Percentiles rank a stretch among this genome's conserved stretches.
phyloP scores from a whole-genome alignment of 2,113 vertebrate genomes.

The Rhea americana region DNA sequence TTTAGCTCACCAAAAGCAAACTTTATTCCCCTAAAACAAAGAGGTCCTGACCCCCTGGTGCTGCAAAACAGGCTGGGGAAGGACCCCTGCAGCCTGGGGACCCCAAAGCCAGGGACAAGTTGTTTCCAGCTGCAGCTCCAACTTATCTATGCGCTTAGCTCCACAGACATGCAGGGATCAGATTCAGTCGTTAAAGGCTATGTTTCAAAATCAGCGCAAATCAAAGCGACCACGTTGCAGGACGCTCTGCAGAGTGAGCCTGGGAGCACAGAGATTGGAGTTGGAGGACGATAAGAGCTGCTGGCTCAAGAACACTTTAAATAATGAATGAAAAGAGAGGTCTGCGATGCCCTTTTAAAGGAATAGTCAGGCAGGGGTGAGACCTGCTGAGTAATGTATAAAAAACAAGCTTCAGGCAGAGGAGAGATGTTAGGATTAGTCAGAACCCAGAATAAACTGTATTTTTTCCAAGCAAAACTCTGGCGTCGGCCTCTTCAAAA shows the following conservation, averaged over 20 bases:
- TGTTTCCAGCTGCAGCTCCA: neutral
- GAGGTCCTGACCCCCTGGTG: neutral
- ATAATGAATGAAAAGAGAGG: conserved; percentile 44
- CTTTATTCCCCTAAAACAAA: neutral
- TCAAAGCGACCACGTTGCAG: neutral
- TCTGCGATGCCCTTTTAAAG: conserved; percentile 69
- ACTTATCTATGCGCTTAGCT: neutral
- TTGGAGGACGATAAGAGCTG: neutral
- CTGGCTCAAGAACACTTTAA: conserved; percentile 17
- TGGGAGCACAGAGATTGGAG: neutral
- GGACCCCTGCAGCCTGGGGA: accelerated
- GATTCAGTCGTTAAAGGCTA: neutral
- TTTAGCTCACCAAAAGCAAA: conserved; percentile 20
- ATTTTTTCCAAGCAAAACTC: conserved; percentile 50
- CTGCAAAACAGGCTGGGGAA: neutral
- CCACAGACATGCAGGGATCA: neutral
- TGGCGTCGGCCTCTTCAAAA: conserved; percentile 48
- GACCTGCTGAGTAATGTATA: conserved; percentile 66
- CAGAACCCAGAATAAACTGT: conserved; percentile 58
- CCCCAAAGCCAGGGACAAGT: neutral
- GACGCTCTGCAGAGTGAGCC: neutral
- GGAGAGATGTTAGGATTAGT: conserved; percentile 68
- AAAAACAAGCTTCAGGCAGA: conserved; percentile 64
- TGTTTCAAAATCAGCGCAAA: neutral
- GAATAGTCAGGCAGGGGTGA: conserved; percentile 57